These are phyloP conservation scores for Lepidurus apus DNA, from an alignment of 1,140 invertebrate genomes.

Conservation along the genomic window DNA sequence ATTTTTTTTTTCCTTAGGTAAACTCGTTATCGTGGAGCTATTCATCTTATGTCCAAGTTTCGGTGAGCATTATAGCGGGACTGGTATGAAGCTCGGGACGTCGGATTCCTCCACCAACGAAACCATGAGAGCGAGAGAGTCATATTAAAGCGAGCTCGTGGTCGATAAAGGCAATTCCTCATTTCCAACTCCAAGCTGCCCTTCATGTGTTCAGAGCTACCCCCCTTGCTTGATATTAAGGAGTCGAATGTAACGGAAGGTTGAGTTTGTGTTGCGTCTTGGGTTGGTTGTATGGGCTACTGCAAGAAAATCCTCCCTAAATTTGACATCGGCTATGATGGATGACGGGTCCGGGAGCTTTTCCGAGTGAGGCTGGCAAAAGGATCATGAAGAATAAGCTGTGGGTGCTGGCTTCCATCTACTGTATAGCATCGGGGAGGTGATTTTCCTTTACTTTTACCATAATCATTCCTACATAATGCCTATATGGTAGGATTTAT, in stretches of 20 bases:
- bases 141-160: constrained; percentile 18
- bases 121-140: neutral
- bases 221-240: constrained; percentile 10
- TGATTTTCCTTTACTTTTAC: constrained; percentile 11
- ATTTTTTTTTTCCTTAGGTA: neutral
- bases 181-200: constrained; percentile 21
- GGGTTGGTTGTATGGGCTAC: constrained; percentile 8
- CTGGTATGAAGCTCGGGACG: neutral
- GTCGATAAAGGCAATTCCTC: constrained; percentile 18
- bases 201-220: neutral
- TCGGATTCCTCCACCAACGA: neutral
- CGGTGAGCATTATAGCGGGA: neutral
- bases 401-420: neutral
- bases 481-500: neutral
- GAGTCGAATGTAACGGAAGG: constrained; percentile 14
- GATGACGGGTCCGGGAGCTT: constrained; percentile 5
- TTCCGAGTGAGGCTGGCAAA: neutral
- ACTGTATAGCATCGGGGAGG: neutral
- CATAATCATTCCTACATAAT: constrained; percentile 10
- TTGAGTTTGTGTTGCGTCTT: constrained; percentile 13
- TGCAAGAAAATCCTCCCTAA: constrained; percentile 10
- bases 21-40: constrained; percentile 15
- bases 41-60: constrained; percentile 7
- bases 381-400: neutral
- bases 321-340: constrained; percentile 13